Percentiles rank a stretch among this genome's conserved stretches.
Conservation (phyloP, 2,797 vertebrate genomes). For the Dryobates pubescens region DNA sequence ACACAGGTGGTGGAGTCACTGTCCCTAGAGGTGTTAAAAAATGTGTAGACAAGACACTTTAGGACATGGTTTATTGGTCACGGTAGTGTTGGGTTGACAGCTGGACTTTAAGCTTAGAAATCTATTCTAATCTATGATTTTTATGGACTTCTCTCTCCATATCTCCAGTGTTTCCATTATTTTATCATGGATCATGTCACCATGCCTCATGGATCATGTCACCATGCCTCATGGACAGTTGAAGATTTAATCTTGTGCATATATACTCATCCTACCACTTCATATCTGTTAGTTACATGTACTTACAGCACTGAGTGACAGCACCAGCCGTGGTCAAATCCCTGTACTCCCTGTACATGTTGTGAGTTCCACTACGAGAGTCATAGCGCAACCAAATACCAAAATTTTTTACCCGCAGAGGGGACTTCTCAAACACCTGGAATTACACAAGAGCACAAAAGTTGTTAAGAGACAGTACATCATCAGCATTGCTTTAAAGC, state of each 20-base stretch:
- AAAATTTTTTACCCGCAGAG: conserved; percentile 95
- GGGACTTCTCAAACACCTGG: conserved; percentile 94
- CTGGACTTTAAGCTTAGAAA: no score
- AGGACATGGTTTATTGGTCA: no score
- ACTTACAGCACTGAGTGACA: conserved; percentile 98
- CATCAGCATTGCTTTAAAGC: background rate
- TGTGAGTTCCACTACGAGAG: conserved; percentile 97
- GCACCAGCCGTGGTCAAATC: conserved; percentile 95
- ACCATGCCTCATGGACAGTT: background rate
- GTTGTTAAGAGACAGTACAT: background rate
- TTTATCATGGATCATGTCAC: background rate
- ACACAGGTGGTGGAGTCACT: no score
- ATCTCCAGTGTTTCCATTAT: background rate
- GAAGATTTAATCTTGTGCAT: background rate
- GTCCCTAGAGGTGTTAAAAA: no score
- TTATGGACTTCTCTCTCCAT: background rate
- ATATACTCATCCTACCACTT: background rate
- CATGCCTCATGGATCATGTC: background rate
- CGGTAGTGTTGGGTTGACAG: no score
- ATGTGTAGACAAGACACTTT: no score
- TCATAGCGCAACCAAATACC: conserved; percentile 98
- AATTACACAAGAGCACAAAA: background rate
- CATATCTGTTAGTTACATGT: background rate
- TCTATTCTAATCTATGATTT: no score
- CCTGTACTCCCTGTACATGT: conserved; percentile 98